A percentile compares a stretch with the other conserved stretches of the same genome.
phyloP scores from a whole-genome alignment of 2,113 vertebrate species.

The western clawed frog (Xenopus tropicalis) region UCB_Xtro_10.0 CM004443.2:54680501-54681000 shows the following conservation, averaged over 20 bases:
- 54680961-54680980: background rate
- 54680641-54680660: background rate
- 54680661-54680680: slow-evolving; percentile 7
- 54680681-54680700: slow-evolving; percentile 19
- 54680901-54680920: slow-evolving; percentile 22
- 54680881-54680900: slow-evolving; percentile 33
- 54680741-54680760: background rate
- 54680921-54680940: slow-evolving; percentile 6
- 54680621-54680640: background rate
- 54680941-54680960: slow-evolving; percentile 4
- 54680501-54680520: background rate
- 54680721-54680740: background rate
- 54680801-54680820: slow-evolving; percentile 17
- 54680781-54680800: slow-evolving; percentile 8
- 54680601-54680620: slow-evolving; percentile 23
- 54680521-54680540: background rate
- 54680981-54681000: too few species aligned
- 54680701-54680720: slow-evolving; percentile 8
- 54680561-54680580: background rate
- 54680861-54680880: slow-evolving; percentile 26
- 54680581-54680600: background rate
- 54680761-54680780: slow-evolving; percentile 29
- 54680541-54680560: background rate
- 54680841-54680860: slow-evolving; percentile 3
- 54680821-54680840: slow-evolving; percentile 3